Evolutionary conservation across 2,797 vertebrate species (phyloP), one percentile per base, ranked within the genome.

Genomic region (Pseudomugil tenellus): DNA sequence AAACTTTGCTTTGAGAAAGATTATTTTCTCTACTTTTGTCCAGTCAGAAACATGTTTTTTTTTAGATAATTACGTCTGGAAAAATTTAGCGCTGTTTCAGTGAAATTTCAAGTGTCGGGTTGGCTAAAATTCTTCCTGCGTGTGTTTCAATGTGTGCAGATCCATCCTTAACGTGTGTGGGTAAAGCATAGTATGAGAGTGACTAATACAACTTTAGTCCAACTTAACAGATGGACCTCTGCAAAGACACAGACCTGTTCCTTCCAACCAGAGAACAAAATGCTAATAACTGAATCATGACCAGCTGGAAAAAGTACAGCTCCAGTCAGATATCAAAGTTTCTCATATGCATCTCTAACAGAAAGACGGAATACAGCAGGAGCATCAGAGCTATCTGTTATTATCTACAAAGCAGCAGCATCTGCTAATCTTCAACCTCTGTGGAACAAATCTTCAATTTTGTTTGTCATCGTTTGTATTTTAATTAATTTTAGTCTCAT

Each of bases 191-290:
- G 48, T 75, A 57, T 73, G 25, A 21, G 26, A 21, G 43, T n/a
- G 23, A 73, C 34, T 39, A 34, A 25, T 28, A 41, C 34, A 63
- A 72, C 80, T 77, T 70, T 52, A 61, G 68, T 77, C 70, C 83
- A 86, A 84, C 48, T 46, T 37, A 70, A 80, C 85, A 89, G 83
- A 88, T 89, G 82, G 85, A 77, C 68, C 76, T 26, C 3, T 46
- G 28, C 58, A 73, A 75, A 74, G 67, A 82, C 56, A 74, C 67
- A 84, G 79, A 87, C 66, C 68, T 77, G 63, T 58, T 73, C 76
- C 67, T 81, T 81, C 77, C 60, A 77, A 73, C 14, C 63, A 34
- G 23, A 58, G 31, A 80, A 63, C 37, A 79, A 74, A 83, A 64
- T 67, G 17, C 57, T 73, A 52, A 37, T 48, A 28, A 51, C 31